Percentiles rank a stretch among this genome's conserved stretches.
These are phyloP conservation scores for Ophiothrix spiculata DNA, from an alignment of 35 echinoderm and acorn worm species.

Conservation along the genomic window DNA sequence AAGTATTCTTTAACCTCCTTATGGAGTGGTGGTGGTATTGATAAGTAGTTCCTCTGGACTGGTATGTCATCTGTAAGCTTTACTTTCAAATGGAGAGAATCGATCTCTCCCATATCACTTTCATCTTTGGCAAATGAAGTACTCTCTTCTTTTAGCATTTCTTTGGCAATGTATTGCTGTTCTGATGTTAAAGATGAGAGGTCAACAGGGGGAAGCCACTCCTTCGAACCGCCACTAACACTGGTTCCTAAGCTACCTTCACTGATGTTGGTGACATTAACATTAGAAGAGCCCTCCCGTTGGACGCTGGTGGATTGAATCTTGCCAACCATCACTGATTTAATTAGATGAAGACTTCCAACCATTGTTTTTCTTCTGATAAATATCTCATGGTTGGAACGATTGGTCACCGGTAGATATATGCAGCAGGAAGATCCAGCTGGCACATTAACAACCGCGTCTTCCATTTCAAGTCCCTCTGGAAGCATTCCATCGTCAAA, in stretches of 20 bases:
- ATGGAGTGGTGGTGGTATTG: conserved; percentile 38
- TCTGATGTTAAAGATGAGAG: conserved; percentile 8
- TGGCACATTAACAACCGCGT: conserved; percentile 20
- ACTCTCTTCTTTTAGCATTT: conserved; percentile 49
- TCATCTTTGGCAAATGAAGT: conserved; percentile 51
- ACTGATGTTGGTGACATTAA: background rate
- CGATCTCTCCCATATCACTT: conserved; percentile 36
- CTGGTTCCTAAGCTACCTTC: background rate
- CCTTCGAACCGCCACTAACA: too few species aligned
- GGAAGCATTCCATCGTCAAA: conserved; percentile 27
- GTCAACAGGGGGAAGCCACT: conserved; percentile 35
- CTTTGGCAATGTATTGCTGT: conserved; percentile 17
- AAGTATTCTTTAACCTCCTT: conserved; percentile 41
- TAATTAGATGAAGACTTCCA: conserved; percentile 17
- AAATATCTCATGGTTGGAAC: conserved; percentile 8
- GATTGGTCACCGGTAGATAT: conserved; percentile 22
- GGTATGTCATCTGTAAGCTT: conserved; percentile 20
- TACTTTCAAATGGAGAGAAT: conserved; percentile 25
- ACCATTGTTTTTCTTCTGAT: background rate
- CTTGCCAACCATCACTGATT: background rate
- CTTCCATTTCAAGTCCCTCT: background rate
- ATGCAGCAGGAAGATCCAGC: conserved; percentile 17
- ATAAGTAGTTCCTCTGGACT: conserved; percentile 37
- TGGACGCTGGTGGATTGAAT: background rate
- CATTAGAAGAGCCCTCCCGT: background rate